These are phyloP conservation scores for Eurytoma californica DNA, from an alignment of 2,888 invertebrate genomes.

Conservation along the genomic window DNA sequence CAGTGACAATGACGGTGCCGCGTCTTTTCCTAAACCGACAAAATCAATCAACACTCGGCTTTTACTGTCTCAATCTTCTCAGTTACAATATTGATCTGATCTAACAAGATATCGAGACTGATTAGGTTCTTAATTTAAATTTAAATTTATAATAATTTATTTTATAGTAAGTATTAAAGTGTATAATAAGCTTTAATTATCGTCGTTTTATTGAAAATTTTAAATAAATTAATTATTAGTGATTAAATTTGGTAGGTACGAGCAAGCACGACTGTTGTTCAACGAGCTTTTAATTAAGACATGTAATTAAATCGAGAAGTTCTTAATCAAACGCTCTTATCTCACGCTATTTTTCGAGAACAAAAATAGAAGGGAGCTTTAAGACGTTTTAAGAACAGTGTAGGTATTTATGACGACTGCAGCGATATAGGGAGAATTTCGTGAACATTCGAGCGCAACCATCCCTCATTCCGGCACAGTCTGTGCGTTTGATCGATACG, in stretches of 20 bases:
- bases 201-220: not conserved
- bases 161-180: no score
- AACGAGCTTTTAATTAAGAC: no score
- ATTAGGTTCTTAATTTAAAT: not conserved
- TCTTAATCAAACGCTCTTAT: no score
- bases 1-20: constrained; percentile 86
- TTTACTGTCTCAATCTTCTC: not conserved
- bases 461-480: constrained; percentile 45
- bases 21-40: constrained; percentile 79
- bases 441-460: constrained; percentile 41
- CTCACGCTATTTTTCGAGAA: no score
- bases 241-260: not conserved
- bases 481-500: constrained; percentile 55
- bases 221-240: not conserved
- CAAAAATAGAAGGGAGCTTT: no score
- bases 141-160: not conserved
- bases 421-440: constrained; percentile 55
- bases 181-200: no score
- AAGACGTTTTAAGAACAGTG: no score
- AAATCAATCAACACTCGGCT: not conserved
- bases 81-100: not conserved
- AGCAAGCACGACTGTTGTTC: no score
- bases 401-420: not conserved
- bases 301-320: no score
- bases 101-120: not conserved